phyloP scores from a whole-genome alignment of 2,113 vertebrate species.

The Actenoides lindsayi region DNA sequence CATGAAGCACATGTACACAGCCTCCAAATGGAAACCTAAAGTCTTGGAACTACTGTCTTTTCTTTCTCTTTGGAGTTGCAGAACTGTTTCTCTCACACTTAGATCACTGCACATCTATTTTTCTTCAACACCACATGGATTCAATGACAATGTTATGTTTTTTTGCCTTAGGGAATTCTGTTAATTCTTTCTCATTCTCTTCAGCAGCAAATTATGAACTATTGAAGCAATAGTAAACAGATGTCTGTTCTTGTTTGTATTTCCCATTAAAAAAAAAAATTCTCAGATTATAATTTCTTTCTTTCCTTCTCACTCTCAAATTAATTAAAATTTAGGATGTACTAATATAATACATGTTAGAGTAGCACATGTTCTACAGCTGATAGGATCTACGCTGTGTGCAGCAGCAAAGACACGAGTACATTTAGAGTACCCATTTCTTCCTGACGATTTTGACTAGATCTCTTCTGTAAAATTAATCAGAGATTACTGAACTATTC shows the following conservation, averaged over 20 bases:
- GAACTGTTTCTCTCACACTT: neutral
- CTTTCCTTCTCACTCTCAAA: neutral
- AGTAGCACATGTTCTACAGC: neutral
- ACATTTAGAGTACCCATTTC: neutral
- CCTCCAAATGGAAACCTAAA: neutral
- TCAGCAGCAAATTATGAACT: neutral
- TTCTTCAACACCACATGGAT: neutral
- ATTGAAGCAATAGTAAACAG: neutral
- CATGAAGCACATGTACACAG: rapidly evolving
- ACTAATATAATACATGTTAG: neutral
- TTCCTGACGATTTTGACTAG: neutral
- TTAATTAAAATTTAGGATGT: neutral
- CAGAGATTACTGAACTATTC: neutral
- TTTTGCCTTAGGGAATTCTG: neutral
- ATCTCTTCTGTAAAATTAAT: neutral
- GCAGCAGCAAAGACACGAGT: neutral
- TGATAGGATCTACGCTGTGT: neutral
- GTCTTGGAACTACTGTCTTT: neutral
- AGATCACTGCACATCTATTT: neutral
- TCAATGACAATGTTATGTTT: neutral
- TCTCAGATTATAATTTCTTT: neutral
- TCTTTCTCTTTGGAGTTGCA: neutral
- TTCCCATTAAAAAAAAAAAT: neutral
- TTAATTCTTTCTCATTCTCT: neutral
- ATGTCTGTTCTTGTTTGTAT: neutral